These are phyloP conservation scores for Archocentrus centrarchus DNA, from an alignment of 2,113 vertebrate genomes.

Conservation along the genomic window DNA sequence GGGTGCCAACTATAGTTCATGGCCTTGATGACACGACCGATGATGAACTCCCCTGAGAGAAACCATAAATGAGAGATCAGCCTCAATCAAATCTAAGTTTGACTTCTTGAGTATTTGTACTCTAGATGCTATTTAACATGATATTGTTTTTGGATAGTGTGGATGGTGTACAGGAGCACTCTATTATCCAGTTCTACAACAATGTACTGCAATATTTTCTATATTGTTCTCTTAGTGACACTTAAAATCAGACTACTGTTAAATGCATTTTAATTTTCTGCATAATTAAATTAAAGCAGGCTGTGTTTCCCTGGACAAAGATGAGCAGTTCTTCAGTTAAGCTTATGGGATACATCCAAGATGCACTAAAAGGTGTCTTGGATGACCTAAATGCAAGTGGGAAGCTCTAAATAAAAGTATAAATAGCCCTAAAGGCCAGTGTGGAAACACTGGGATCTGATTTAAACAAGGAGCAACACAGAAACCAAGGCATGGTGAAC, in stretches of 20 bases:
- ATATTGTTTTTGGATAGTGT: not conserved
- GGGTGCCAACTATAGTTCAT: constrained; percentile 99
- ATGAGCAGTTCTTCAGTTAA: constrained; percentile 28
- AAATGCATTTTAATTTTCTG: constrained; percentile 36
- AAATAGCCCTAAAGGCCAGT: constrained; percentile 9
- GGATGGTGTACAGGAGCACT: not conserved
- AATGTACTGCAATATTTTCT: not conserved
- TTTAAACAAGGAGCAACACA: not conserved
- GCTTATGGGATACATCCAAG: not conserved
- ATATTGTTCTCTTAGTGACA: constrained; percentile 45
- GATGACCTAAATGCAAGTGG: constrained; percentile 16
- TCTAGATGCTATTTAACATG: not conserved
- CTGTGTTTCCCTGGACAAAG: not conserved
- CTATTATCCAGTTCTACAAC: not conserved
- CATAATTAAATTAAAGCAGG: constrained; percentile 33
- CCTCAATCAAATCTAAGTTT: not conserved
- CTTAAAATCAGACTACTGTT: constrained; percentile 2
- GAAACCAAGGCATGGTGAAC: not conserved
- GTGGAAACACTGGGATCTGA: not conserved
- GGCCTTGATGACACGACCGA: constrained; percentile 98
- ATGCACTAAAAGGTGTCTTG: constrained; percentile 22
- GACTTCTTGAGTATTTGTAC: constrained; percentile 9
- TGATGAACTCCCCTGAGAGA: constrained; percentile 95
- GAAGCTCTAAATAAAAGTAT: constrained; percentile 21
- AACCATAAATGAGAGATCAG: constrained; percentile 41